A percentile compares a stretch with the other conserved stretches of the same genome.
Evolutionary conservation across 1,140 invertebrate species (phyloP).

Genomic region (Drosophila teissieri): DNA sequence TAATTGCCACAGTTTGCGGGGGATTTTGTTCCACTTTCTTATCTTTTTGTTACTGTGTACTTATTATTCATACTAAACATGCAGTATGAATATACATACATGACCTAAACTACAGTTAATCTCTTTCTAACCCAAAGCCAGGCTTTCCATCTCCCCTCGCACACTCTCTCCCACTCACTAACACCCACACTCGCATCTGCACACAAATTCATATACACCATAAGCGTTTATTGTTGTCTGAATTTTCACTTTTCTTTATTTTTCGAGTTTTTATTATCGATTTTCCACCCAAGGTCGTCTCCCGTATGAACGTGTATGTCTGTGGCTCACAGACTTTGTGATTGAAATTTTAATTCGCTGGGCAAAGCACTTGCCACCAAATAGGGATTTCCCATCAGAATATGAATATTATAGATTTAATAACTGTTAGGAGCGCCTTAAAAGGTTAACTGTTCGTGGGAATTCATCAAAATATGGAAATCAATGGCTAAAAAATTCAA

Average conservation of each 20-base stretch:
- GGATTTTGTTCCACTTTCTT: slow-evolving; percentile 14
- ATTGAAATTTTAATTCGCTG: slow-evolving; percentile 29
- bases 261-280: slow-evolving; percentile 63
- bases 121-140: slow-evolving; percentile 1
- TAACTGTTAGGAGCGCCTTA: not conserved
- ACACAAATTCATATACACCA: slow-evolving; percentile 14
- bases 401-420: slow-evolving; percentile 10
- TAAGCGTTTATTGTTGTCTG: slow-evolving; percentile 14
- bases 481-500: not conserved
- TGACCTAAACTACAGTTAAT: slow-evolving; percentile 9
- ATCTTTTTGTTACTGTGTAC: slow-evolving; percentile 24
- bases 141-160: slow-evolving; percentile 3
- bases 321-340: slow-evolving; percentile 5
- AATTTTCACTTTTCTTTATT: slow-evolving; percentile 52
- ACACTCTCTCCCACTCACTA: not conserved
- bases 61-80: not conserved
- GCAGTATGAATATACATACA: too few relatives aligned
- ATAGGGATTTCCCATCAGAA: slow-evolving; percentile 3
- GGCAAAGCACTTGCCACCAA: slow-evolving; percentile 3
- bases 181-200: slow-evolving; percentile 3
- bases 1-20: too few relatives aligned
- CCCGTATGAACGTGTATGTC: slow-evolving; percentile 7
- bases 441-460: not conserved
- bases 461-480: not conserved
- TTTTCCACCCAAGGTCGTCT: slow-evolving; percentile 60